Conservation (phyloP, 2,113 vertebrate genomes). For the Ctenodactylus gundi region DNA sequence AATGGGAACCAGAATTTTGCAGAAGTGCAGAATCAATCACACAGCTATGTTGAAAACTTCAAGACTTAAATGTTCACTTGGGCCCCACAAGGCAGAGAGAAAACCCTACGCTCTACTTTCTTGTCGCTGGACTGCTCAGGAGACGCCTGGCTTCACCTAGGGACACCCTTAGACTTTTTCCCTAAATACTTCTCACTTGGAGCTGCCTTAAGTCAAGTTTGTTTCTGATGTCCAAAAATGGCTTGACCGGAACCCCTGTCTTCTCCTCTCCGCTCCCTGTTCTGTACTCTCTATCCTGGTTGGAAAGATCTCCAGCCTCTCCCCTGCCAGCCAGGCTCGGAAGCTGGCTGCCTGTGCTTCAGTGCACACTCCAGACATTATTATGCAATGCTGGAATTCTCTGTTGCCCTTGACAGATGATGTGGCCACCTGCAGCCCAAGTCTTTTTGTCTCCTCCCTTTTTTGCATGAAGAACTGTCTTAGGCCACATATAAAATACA, state of each 20-base stretch:
- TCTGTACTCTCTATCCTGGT: neutral
- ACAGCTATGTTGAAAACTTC: neutral
- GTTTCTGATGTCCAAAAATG: neutral
- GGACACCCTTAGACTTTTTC: neutral
- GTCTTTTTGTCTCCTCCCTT: no score
- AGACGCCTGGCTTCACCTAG: neutral
- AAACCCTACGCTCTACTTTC: neutral
- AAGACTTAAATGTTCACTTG: neutral
- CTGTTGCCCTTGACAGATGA: neutral
- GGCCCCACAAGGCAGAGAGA: neutral
- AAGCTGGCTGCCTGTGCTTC: neutral
- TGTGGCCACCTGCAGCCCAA: no score
- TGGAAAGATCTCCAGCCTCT: neutral
- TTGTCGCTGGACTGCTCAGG: neutral
- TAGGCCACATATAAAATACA: no score
- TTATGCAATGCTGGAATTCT: neutral
- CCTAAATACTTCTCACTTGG: neutral
- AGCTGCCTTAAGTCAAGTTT: neutral
- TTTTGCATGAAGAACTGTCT: no score
- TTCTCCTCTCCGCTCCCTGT: neutral
- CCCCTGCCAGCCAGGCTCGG: neutral
- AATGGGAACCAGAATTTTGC: neutral
- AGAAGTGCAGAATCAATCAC: neutral
- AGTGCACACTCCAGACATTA: neutral
- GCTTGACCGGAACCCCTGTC: neutral